These are phyloP conservation scores for Corythaixoides concolor DNA, from an alignment of 2,113 vertebrate genomes.

Conservation along the genomic window DNA sequence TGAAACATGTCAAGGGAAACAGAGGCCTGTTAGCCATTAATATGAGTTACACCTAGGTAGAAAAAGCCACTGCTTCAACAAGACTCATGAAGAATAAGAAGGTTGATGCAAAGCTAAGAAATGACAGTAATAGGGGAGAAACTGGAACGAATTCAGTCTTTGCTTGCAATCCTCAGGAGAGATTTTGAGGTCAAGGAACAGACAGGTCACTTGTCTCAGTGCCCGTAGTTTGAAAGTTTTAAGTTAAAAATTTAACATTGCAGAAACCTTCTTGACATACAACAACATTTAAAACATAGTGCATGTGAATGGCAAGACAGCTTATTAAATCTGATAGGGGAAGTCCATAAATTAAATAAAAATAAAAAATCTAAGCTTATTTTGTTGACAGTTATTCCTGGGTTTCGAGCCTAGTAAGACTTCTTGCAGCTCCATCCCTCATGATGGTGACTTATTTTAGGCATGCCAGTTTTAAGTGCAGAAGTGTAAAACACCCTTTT, in stretches of 20 bases:
- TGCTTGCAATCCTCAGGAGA: background rate
- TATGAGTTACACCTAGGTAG: background rate
- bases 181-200: background rate
- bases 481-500: background rate
- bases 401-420: background rate
- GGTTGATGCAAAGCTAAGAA: slow-evolving; percentile 9
- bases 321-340: background rate
- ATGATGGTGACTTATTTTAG: background rate
- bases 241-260: slow-evolving; percentile 18
- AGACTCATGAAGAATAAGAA: background rate
- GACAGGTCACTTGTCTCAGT: background rate
- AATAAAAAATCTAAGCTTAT: background rate
- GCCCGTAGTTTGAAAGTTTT: background rate
- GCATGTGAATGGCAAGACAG: background rate
- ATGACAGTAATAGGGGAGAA: background rate
- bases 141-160: background rate
- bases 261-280: background rate
- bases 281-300: background rate
- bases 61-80: background rate
- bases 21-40: background rate
- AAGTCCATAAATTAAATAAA: background rate
- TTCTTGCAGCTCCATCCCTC: background rate
- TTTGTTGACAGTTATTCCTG: background rate
- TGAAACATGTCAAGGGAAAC: background rate
- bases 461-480: background rate